Base-by-base conservation (phyloP, 2,113 vertebrate genomes). In the Sinocyclocheilus grahami region DNA sequence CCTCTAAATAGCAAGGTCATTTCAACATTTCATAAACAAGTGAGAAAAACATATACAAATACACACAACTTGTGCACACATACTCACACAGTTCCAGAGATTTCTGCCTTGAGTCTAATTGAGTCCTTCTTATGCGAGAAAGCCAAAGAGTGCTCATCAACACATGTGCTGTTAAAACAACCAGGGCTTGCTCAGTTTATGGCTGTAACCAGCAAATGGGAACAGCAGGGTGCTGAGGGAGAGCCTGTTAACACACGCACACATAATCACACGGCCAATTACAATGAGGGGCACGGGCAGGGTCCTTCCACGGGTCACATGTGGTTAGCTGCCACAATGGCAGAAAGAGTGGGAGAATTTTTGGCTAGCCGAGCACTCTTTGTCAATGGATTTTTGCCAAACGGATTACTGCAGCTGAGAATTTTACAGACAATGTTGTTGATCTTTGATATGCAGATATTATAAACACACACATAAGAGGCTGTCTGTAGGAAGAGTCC, bases 191-290 rank as follows among this genome's bases (percentile, higher is more conserved):
- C 85, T 69, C 82, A 85, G 48, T 83, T 85, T 86, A 76, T 75
- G 71, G 75, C 84, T 37, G 75, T 84, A 53, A 71, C 76, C 58
- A 78, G 42, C 84, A 87, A 87, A 75, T 82, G 71, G 39, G n/a
- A 79, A 78, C 88, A 87, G 90, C 69, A 46, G 83, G 86, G 79
- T 85, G 86, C n/a, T 84, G 60, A 86, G 78, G 67, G 76, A 78
- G 51, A 78, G 51, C 46, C 81, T 82, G 80, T 30, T 82, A 85
- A 69, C 27, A 79, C 83, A 69, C 33, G 8, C 77, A 71, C 85
- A 76, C 84, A 82, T 69, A 82, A 71, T 82, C 81, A 82, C 46
- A 53, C 0, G 11, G 42, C 81, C 63, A 82, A 71, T 82, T 82
- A 51, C 46, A 71, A 82, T 14, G n/a, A 82, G 63, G 18, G 63